Evolutionary conservation across 1,140 invertebrate species (phyloP), one percentile per base, ranked within the genome.

Genomic region (Hormaphis cornu): DNA sequence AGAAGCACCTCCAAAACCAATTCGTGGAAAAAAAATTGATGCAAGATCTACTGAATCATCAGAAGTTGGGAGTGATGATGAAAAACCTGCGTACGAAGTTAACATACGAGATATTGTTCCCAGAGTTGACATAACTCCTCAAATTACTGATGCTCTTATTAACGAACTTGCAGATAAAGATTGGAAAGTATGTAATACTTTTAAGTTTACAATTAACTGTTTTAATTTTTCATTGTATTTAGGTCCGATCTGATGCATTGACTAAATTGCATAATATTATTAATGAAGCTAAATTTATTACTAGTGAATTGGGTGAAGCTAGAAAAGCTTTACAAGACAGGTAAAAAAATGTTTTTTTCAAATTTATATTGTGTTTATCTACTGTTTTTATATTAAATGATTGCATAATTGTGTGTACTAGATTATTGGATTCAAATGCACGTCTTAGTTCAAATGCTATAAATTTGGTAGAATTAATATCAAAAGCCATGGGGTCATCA

Each of bases 111-210:
- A 91, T 76, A 75, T 88, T 40, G 74, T 91, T 70, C 83, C 89
- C 9, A 79, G 91, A 37, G 84, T 87, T 12, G 93, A 97, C 76
- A 91, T 97, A 58, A 88, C 88, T 70, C 82, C 83, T n/a, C 87
- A 89, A 74, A 88, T 97, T 48, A 94, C 91, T 1, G 88, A 91
- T 70, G 77, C 84, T 1, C 77, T 97, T 0, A 78, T 97, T 1
- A 85, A 83, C 44, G 90, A 96, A 78, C 80, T 98, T 70, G 82
- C 83, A 28, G 93, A 97, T 78, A 97, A 95, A 79, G 94, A 95
- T 77, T 97, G 94, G 94, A 97, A 96, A 81, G 87, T 86, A 59
- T 76, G 72, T 78, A 3, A 18, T 52, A n/a, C 12, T 22, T 24
- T 28, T 18, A 18, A 18, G 2, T 30, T 70, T 54, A 18, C 8